Evolutionary conservation across 2,888 invertebrate genomes (phyloP).

Genomic region (Cheilosia vulpina): DNA sequence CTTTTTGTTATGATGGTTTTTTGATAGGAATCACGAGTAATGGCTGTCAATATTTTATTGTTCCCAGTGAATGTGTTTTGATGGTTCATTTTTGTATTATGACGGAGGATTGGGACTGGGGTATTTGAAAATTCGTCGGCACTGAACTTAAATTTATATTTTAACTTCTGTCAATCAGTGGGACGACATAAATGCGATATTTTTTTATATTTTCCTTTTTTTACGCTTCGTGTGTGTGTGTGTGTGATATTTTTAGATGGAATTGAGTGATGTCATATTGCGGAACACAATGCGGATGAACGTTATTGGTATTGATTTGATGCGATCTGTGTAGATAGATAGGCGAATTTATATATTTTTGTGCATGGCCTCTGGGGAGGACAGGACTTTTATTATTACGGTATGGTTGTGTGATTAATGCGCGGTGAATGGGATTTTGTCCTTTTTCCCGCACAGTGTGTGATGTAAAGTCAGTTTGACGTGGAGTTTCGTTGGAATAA

Average conservation of each 20-base stretch:
- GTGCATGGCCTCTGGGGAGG: conserved; percentile 13
- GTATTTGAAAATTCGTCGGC: conserved; percentile 41
- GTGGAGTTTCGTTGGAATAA: no score
- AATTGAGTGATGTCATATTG: conserved; percentile 65
- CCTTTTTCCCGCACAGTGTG: background rate
- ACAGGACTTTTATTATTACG: background rate
- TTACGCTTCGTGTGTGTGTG: background rate
- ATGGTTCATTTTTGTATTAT: conserved; percentile 53
- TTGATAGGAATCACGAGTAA: conserved; percentile 67
- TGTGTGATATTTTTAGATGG: conserved; percentile 29
- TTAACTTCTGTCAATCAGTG: conserved; percentile 70
- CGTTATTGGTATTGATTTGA: conserved; percentile 67
- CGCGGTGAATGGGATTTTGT: conserved; percentile 23
- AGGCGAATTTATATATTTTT: conserved; percentile 20
- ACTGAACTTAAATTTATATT: conserved; percentile 50
- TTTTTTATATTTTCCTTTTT: background rate
- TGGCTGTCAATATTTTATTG: conserved; percentile 73
- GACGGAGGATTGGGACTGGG: background rate
- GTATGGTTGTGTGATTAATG: conserved; percentile 44
- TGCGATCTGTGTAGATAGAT: conserved; percentile 36
- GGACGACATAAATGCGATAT: conserved; percentile 3
- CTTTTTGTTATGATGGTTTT: conserved; percentile 4
- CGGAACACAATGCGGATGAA: conserved; percentile 65
- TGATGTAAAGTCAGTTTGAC: no score
- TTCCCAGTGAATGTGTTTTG: conserved; percentile 60